Conservation (phyloP, 2,888 invertebrate species). For the Eumacrocentrus americanus region DNA sequence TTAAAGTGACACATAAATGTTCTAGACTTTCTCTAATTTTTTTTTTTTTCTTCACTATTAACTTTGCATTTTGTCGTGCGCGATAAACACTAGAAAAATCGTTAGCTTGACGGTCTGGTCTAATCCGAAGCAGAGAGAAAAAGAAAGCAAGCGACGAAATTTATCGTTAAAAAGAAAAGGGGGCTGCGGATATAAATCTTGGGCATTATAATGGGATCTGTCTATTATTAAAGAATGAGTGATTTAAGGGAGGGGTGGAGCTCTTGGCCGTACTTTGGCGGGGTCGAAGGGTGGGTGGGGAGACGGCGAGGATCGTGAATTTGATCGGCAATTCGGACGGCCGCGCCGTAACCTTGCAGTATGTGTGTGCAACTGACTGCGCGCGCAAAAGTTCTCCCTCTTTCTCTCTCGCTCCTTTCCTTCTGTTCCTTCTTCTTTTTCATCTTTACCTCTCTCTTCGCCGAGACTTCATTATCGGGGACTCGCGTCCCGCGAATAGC, state of each 20-base stretch:
- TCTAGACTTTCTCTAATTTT: neutral
- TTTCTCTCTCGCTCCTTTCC: conserved; percentile 27
- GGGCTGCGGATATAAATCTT: conserved; percentile 60
- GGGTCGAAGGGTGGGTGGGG: conserved; percentile 47
- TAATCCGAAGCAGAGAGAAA: conserved; percentile 29
- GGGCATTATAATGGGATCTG: conserved; percentile 62
- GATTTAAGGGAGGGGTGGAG: conserved; percentile 62
- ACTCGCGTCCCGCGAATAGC: conserved; percentile 5
- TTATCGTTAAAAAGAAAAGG: conserved; percentile 61
- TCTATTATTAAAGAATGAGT: conserved; percentile 63
- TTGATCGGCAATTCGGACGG: conserved; percentile 54
- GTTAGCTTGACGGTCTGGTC: conserved; percentile 37
- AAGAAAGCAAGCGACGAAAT: conserved; percentile 48
- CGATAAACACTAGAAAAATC: conserved; percentile 40
- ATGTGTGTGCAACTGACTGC: conserved; percentile 9
- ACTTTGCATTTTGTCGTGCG: neutral
- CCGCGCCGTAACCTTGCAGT: conserved; percentile 31
- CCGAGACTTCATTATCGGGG: conserved; percentile 36
- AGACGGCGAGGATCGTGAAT: conserved; percentile 52
- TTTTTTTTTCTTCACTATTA: neutral
- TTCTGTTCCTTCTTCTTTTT: conserved; percentile 12
- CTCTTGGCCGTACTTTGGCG: conserved; percentile 39
- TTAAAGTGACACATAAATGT: conserved; percentile 9
- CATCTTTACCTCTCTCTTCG: conserved; percentile 19
- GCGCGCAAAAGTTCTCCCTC: conserved; percentile 24